Percentiles rank a stretch among this genome's conserved stretches.
phyloP scores from a whole-genome alignment of 2,797 vertebrate genomes.

The Fringilla coelebs region DNA sequence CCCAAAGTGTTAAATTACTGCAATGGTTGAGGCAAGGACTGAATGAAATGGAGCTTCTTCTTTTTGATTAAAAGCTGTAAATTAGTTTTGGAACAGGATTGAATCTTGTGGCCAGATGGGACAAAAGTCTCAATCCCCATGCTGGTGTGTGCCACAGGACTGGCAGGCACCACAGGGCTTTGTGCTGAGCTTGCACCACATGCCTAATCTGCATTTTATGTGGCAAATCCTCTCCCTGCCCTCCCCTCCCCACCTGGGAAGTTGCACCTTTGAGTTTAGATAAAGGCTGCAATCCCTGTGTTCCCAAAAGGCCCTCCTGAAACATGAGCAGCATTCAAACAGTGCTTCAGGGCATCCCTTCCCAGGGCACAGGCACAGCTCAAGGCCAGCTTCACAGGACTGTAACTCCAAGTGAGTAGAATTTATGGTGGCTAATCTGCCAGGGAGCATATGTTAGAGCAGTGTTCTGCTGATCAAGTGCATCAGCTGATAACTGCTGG shows the following conservation, averaged over 20 bases:
- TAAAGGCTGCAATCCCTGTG: neutral
- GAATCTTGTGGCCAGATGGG: neutral
- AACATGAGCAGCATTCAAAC: accelerated
- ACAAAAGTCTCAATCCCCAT: neutral
- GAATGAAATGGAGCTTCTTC: neutral
- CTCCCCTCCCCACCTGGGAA: neutral
- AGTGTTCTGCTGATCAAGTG: neutral
- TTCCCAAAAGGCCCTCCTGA: neutral
- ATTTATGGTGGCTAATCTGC: neutral
- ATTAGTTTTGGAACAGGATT: neutral
- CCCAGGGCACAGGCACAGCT: neutral
- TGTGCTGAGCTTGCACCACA: neutral
- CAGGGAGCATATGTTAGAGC: neutral
- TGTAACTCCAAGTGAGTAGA: neutral
- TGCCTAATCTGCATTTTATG: neutral
- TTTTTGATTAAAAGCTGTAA: neutral
- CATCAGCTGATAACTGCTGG: neutral
- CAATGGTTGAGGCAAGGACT: neutral
- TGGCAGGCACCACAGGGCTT: accelerated
- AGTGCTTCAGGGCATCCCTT: neutral
- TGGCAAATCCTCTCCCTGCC: neutral
- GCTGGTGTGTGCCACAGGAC: neutral
- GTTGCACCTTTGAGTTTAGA: neutral
- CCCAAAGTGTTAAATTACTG: accelerated
- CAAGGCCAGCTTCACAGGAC: neutral